Evolutionary conservation across 2,113 vertebrate genomes (phyloP).

Genomic region (Chinchilla lanigera): DNA sequence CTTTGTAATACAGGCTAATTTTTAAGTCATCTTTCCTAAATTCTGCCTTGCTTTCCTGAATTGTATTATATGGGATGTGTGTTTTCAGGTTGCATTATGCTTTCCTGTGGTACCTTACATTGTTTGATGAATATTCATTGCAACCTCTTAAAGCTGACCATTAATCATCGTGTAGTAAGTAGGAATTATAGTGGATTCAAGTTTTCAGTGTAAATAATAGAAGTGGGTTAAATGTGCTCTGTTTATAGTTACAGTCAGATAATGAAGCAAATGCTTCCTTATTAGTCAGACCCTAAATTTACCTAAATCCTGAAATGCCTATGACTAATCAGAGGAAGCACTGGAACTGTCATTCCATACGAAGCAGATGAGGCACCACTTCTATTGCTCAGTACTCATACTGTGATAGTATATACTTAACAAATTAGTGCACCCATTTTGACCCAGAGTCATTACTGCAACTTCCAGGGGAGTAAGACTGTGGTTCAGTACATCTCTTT

Average conservation of each 20-base stretch:
- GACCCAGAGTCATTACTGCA: background rate
- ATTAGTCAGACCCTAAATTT: background rate
- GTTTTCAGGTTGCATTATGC: background rate
- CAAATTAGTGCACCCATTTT: slow-evolving; percentile 36
- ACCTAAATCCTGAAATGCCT: background rate
- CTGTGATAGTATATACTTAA: background rate
- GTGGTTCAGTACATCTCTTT: background rate
- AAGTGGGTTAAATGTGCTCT: background rate
- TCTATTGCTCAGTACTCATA: background rate
- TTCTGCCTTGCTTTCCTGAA: slow-evolving; percentile 33
- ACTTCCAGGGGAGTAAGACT: background rate
- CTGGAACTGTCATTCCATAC: background rate
- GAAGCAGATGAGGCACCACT: background rate
- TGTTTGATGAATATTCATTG: background rate
- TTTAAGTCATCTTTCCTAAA: slow-evolving; percentile 37
- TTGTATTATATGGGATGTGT: background rate
- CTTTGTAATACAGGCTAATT: slow-evolving; percentile 45
- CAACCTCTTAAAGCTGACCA: background rate
- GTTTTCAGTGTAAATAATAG: background rate
- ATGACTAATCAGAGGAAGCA: background rate
- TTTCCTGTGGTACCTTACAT: background rate
- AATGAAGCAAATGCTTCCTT: slow-evolving; percentile 7
- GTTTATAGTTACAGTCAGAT: background rate
- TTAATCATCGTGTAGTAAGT: slow-evolving; percentile 26
- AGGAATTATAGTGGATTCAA: background rate